These are phyloP conservation scores for Melieria crassipennis DNA, from an alignment of 2,888 invertebrate genomes.

Conservation along the genomic window DNA sequence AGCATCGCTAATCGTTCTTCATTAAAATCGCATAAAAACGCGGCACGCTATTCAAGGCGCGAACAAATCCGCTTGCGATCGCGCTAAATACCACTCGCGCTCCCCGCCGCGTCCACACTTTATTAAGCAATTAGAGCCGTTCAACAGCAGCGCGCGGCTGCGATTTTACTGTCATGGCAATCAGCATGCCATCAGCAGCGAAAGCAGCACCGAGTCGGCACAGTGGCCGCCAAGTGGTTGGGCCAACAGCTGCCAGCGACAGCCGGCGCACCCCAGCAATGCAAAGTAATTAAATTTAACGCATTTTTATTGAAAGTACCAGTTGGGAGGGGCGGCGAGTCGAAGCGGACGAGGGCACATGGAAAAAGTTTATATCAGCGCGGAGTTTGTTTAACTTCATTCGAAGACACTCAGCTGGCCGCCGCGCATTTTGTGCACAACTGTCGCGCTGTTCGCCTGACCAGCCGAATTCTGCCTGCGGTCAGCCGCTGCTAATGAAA, in stretches of 20 bases:
- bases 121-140: too few relatives aligned
- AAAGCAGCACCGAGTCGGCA: background rate
- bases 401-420: background rate
- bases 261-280: background rate
- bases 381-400: background rate
- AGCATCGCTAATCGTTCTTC: conserved; percentile 21
- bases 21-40: conserved; percentile 17
- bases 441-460: background rate
- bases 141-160: too few relatives aligned
- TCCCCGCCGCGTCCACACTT: too few relatives aligned
- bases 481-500: conserved; percentile 5
- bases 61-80: too few relatives aligned
- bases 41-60: background rate
- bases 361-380: background rate
- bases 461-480: background rate
- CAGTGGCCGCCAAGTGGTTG: too few relatives aligned
- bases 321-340: background rate
- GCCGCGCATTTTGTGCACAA: background rate
- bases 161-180: background rate
- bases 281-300: conserved; percentile 5
- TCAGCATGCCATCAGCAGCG: background rate
- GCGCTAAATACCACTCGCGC: too few relatives aligned
- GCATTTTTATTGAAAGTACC: background rate
- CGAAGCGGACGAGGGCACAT: background rate
- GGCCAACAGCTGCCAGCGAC: background rate